Conservation (phyloP, 2,888 invertebrate genomes). For the Nephrocerus scutellatus region DNA sequence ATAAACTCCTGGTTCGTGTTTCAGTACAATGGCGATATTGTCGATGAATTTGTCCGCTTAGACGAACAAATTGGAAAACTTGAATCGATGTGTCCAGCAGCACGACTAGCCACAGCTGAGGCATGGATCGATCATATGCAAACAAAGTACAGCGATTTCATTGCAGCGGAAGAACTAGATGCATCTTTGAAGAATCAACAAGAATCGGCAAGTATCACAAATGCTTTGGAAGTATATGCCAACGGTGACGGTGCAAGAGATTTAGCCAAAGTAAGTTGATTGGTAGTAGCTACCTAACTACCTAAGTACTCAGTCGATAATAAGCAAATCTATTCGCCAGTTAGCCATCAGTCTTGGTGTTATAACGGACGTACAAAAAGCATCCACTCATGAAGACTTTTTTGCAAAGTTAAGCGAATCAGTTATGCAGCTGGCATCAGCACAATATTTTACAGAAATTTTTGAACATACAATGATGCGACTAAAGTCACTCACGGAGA, state of each 20-base stretch:
- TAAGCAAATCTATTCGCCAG: too few relatives aligned
- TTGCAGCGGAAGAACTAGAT: slow-evolving; percentile 30
- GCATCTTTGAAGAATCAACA: too few relatives aligned
- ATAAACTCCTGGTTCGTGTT: too few relatives aligned
- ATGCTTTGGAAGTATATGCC: slow-evolving; percentile 3
- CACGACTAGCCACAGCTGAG: slow-evolving; percentile 43
- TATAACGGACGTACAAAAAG: slow-evolving; percentile 38
- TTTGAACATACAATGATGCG: slow-evolving; percentile 41
- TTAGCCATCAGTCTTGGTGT: slow-evolving; percentile 41
- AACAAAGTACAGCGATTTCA: slow-evolving; percentile 31
- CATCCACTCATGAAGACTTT: slow-evolving; percentile 46
- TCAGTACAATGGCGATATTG: slow-evolving; percentile 27
- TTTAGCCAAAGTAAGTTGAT: too few relatives aligned
- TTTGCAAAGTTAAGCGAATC: slow-evolving; percentile 45
- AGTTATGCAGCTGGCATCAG: slow-evolving; percentile 33
- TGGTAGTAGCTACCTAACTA: too few relatives aligned
- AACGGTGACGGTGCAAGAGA: too few relatives aligned
- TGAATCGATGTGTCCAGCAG: slow-evolving; percentile 42
- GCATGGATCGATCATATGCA: slow-evolving; percentile 45
- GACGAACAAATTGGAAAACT: slow-evolving; percentile 41
- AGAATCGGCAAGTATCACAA: neutral
- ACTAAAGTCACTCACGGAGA: slow-evolving; percentile 32
- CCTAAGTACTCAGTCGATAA: too few relatives aligned
- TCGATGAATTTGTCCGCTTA: slow-evolving; percentile 39
- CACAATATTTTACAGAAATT: slow-evolving; percentile 39